Evolutionary conservation across 2,113 vertebrate species (phyloP).

Genomic region (Phaethon lepturus): DNA sequence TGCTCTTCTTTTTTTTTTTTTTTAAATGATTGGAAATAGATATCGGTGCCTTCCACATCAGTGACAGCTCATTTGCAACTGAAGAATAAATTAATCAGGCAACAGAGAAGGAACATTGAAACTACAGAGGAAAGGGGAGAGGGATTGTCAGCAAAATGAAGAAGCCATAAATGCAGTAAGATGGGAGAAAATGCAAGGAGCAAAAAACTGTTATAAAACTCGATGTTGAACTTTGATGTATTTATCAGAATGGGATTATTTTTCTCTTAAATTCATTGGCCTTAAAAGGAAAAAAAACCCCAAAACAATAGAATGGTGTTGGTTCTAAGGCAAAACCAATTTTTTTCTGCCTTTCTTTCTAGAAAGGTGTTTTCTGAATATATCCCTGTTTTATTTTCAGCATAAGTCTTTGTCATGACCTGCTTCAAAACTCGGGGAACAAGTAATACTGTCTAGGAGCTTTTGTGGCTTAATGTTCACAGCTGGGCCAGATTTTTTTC

Average conservation of each 20-base stretch:
- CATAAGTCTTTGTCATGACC: neutral
- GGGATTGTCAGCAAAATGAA: neutral
- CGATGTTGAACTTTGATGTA: fast-evolving
- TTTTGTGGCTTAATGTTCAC: neutral
- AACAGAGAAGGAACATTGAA: neutral
- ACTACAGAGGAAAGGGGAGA: neutral
- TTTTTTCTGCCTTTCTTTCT: neutral
- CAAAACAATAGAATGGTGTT: neutral
- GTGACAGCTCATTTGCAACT: neutral
- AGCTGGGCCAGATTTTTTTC: neutral
- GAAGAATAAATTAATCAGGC: neutral
- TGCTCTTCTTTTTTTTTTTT: neutral
- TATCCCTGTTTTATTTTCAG: neutral
- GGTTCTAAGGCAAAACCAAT: neutral
- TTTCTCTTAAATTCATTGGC: neutral
- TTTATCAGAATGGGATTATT: neutral
- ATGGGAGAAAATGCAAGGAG: neutral
- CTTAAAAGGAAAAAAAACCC: neutral
- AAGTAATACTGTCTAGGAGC: neutral
- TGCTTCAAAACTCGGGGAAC: neutral
- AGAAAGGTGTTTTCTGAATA: neutral
- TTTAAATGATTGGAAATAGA: neutral
- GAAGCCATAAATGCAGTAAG: neutral
- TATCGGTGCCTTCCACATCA: neutral
- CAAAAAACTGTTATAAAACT: neutral